phyloP scores from a whole-genome alignment of 2,888 invertebrate genomes.

The Tyria jacobaeae region DNA sequence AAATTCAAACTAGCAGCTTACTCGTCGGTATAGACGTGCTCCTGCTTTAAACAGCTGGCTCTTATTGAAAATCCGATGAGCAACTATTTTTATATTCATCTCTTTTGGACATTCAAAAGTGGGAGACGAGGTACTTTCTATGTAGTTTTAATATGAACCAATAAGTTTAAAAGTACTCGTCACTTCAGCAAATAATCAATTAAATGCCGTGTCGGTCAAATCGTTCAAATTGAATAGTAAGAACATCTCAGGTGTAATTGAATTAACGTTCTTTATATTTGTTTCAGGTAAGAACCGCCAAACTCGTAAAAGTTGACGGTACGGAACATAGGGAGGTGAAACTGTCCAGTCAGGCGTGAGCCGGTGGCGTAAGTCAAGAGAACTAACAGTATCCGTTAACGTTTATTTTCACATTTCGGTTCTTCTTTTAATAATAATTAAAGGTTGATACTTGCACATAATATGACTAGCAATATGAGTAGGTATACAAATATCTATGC shows the following conservation, averaged over 20 bases:
- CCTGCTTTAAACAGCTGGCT: no score
- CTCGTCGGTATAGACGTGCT: no score
- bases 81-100: no score
- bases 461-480: no score
- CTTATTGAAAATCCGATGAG: no score
- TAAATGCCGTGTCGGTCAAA: background rate
- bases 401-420: background rate
- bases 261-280: conserved; percentile 44
- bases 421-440: no score
- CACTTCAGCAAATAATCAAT: background rate
- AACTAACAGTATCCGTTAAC: background rate
- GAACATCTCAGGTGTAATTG: conserved; percentile 32
- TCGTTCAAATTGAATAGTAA: background rate
- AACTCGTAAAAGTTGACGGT: conserved; percentile 30
- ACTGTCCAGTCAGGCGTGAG: conserved; percentile 41
- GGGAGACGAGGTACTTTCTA: no score
- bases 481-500: no score
- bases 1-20: no score
- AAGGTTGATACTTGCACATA: no score
- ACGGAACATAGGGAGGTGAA: conserved; percentile 34
- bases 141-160: no score
- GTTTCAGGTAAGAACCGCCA: conserved; percentile 44
- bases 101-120: no score
- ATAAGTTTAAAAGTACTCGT: background rate
- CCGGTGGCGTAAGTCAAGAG: conserved; percentile 17